These are phyloP conservation scores for Chirona hameri DNA, from an alignment of 2,888 invertebrate genomes.

Conservation along the genomic window DNA sequence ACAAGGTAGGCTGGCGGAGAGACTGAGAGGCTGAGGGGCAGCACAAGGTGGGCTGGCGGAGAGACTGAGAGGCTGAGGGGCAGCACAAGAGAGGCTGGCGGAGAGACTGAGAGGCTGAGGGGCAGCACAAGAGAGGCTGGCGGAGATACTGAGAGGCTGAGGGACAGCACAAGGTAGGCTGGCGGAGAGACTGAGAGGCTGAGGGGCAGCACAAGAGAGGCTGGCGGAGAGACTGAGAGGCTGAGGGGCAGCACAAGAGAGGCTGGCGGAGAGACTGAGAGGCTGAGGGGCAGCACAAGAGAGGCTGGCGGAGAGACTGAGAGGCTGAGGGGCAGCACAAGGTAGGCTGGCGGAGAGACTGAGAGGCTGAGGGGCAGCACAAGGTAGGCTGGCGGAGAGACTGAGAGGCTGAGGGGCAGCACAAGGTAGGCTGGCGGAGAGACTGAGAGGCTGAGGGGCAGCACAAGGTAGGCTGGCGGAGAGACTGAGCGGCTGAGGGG, in stretches of 20 bases:
- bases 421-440: slow-evolving; percentile 75
- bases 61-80: slow-evolving; percentile 86
- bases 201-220: slow-evolving; percentile 71
- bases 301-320: slow-evolving; percentile 73
- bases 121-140: slow-evolving; percentile 63
- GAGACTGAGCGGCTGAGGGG: too few species aligned
- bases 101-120: slow-evolving; percentile 76
- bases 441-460: slow-evolving; percentile 73
- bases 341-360: slow-evolving; percentile 39
- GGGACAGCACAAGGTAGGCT: slow-evolving; percentile 49
- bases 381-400: too few species aligned
- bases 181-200: slow-evolving; percentile 70
- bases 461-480: slow-evolving; percentile 56
- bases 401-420: slow-evolving; percentile 82
- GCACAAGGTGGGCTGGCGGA: too few species aligned
- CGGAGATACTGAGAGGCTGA: too few species aligned
- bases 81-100: slow-evolving; percentile 68
- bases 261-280: too few species aligned
- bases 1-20: slow-evolving; percentile 53
- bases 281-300: slow-evolving; percentile 78
- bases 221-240: too few species aligned
- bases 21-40: too few species aligned
- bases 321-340: slow-evolving; percentile 77
- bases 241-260: too few species aligned
- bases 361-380: too few species aligned